phyloP scores from a whole-genome alignment of 2,888 invertebrate species.

The Rhagophthalmus giganteus region DNA sequence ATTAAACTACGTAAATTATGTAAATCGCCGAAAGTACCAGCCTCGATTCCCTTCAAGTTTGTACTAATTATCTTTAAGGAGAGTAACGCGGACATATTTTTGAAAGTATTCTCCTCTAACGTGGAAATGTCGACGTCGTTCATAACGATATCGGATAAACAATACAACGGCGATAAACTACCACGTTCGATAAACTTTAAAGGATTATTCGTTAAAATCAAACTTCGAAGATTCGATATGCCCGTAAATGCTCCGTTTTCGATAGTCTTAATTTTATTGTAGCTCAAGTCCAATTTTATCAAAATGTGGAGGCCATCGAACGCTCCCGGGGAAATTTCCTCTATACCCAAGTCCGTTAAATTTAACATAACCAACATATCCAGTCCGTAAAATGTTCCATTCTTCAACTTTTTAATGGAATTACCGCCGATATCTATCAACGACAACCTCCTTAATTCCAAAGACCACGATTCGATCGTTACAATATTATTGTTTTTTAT shows the following conservation, averaged over 20 bases:
- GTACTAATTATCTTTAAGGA: not conserved
- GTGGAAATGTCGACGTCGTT: not conserved
- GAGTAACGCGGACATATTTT: not conserved
- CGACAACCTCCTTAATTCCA: not conserved
- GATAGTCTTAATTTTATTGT: constrained; percentile 1
- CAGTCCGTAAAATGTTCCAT: not conserved
- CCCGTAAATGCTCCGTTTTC: not conserved
- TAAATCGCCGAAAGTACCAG: not conserved
- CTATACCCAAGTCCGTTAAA: not conserved
- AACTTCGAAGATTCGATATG: not conserved
- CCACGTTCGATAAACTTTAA: not conserved
- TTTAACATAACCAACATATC: not conserved
- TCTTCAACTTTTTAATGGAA: not conserved
- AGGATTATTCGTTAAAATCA: not conserved
- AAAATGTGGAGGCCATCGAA: not conserved
- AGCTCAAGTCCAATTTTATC: not conserved
- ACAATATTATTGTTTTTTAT: not conserved
- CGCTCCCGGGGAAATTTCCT: not conserved
- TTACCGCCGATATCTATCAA: not conserved
- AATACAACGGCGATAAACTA: not conserved
- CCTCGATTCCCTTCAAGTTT: not conserved
- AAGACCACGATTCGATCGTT: not conserved
- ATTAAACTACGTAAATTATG: not conserved
- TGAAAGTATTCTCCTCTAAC: not conserved
- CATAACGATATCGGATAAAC: not conserved